phyloP scores from a whole-genome alignment of 2,888 invertebrate species.

The Melinaea marsaeus region DNA sequence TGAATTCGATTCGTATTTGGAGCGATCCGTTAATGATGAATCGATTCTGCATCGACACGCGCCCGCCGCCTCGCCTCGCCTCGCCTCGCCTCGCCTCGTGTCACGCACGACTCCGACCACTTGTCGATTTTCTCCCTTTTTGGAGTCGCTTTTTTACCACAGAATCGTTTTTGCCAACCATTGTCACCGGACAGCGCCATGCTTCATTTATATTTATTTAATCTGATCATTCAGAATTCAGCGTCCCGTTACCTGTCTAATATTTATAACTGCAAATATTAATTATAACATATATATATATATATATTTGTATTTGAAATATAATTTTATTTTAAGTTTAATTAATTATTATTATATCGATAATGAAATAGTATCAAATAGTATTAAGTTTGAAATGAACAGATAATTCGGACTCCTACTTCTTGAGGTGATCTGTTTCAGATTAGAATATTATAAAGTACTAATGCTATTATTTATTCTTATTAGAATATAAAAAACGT shows the following conservation, averaged over 20 bases:
- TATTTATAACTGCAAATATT: slow-evolving; percentile 40
- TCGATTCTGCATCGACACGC: slow-evolving; percentile 62
- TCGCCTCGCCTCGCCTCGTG: slow-evolving; percentile 57
- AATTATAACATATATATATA: slow-evolving; percentile 26
- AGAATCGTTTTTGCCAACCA: slow-evolving; percentile 47
- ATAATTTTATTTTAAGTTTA: too few relatives aligned
- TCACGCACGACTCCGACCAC: slow-evolving; percentile 66
- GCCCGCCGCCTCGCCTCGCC: slow-evolving; percentile 57
- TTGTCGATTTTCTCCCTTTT: slow-evolving; percentile 56
- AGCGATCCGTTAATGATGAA: slow-evolving; percentile 31
- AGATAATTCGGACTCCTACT: too few relatives aligned
- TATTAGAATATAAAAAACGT: too few relatives aligned
- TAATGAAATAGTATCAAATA: too few relatives aligned
- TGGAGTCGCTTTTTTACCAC: slow-evolving; percentile 41
- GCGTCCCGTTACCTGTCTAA: slow-evolving; percentile 35
- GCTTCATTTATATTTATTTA: slow-evolving; percentile 51
- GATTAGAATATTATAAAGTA: too few relatives aligned
- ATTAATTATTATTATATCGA: too few relatives aligned
- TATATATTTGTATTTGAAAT: too few relatives aligned
- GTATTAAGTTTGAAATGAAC: too few relatives aligned
- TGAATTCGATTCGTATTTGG: slow-evolving; percentile 13
- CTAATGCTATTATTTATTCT: too few relatives aligned
- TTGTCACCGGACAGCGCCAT: slow-evolving; percentile 41
- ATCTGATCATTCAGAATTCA: slow-evolving; percentile 45
- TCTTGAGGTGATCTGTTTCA: too few relatives aligned